These are phyloP conservation scores for Hexactinellida sp. DNA, from an alignment of 37 sponge, comb jelly and placozoan species.

Conservation along the genomic window DNA sequence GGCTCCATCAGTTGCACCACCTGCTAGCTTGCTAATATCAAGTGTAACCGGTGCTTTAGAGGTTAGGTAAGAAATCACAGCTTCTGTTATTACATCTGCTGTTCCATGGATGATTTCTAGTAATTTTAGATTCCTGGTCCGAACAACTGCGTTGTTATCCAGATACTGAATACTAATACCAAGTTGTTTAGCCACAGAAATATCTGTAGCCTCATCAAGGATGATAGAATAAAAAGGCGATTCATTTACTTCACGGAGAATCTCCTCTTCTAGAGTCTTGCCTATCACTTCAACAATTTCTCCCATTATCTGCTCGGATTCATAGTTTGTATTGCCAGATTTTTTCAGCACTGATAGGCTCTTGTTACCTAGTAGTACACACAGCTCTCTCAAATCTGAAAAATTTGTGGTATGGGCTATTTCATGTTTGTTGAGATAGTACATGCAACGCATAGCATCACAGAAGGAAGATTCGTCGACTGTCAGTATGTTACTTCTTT, in stretches of 20 bases:
- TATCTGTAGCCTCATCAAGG: constrained; percentile 13
- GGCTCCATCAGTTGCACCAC: constrained; percentile 16
- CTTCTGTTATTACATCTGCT: constrained; percentile 18
- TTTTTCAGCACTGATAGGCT: neutral
- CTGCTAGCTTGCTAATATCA: constrained; percentile 18
- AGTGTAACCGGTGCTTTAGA: constrained; percentile 17
- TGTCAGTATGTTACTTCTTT: neutral
- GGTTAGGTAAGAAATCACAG: neutral
- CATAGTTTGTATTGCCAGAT: neutral
- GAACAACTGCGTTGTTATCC: neutral
- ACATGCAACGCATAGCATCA: constrained; percentile 15
- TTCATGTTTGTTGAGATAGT: constrained; percentile 19
- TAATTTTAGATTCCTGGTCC: constrained; percentile 17
- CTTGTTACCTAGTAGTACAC: constrained; percentile 3
- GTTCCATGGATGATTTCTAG: neutral
- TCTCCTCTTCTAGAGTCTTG: neutral
- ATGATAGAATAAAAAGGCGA: neutral
- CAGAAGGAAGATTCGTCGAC: neutral
- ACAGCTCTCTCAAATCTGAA: neutral
- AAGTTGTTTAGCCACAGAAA: constrained; percentile 18
- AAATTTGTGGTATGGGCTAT: constrained; percentile 28
- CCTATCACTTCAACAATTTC: constrained; percentile 26
- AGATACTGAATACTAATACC: constrained; percentile 22
- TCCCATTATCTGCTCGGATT: constrained; percentile 21
- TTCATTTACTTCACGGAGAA: constrained; percentile 9